Percentiles rank a stretch among this genome's conserved stretches.
Evolutionary conservation across 2,888 invertebrate genomes (phyloP).

Genomic region (Digitonthophagus gazella): DNA sequence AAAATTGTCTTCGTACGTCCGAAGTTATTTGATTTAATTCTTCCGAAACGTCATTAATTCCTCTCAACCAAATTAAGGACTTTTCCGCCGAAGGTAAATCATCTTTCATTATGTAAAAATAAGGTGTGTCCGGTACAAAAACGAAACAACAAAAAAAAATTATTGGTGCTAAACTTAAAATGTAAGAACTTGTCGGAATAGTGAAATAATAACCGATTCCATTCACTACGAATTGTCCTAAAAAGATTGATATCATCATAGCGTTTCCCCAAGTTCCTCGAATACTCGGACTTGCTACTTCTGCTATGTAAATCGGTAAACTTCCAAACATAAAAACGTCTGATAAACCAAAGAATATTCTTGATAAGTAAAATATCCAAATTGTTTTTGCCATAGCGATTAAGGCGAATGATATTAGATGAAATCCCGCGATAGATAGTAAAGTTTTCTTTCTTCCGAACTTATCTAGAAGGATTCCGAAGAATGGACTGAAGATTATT

Average conservation of each 20-base stretch:
- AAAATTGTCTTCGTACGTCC: slow-evolving; percentile 41
- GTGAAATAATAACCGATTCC: slow-evolving; percentile 37
- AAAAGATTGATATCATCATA: slow-evolving; percentile 33
- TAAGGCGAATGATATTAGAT: slow-evolving; percentile 37
- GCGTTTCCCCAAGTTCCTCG: slow-evolving; percentile 42
- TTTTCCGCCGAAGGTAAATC: slow-evolving; percentile 36
- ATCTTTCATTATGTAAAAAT: slow-evolving; percentile 41
- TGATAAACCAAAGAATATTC: slow-evolving; percentile 38
- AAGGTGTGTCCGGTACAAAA: slow-evolving; percentile 45
- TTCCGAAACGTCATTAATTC: slow-evolving; percentile 37
- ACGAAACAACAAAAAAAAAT: slow-evolving; percentile 35
- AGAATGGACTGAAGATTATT: slow-evolving; percentile 28
- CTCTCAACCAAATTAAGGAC: slow-evolving; percentile 37
- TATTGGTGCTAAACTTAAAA: slow-evolving; percentile 32
- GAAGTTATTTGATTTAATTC: slow-evolving; percentile 37
- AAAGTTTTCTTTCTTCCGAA: slow-evolving; percentile 37
- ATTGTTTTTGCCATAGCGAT: slow-evolving; percentile 36
- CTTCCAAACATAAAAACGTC: slow-evolving; percentile 38
- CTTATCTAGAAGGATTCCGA: slow-evolving; percentile 25
- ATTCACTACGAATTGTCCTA: slow-evolving; percentile 40
- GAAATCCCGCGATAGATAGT: slow-evolving; percentile 37
- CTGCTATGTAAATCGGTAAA: slow-evolving; percentile 38
- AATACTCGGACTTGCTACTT: slow-evolving; percentile 40
- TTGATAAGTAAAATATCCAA: slow-evolving; percentile 40
- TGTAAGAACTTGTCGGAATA: slow-evolving; percentile 30